A percentile compares a stretch with the other conserved stretches of the same genome.
Conservation (phyloP, 1,140 invertebrate genomes). For the Antheraea pernyi region DNA sequence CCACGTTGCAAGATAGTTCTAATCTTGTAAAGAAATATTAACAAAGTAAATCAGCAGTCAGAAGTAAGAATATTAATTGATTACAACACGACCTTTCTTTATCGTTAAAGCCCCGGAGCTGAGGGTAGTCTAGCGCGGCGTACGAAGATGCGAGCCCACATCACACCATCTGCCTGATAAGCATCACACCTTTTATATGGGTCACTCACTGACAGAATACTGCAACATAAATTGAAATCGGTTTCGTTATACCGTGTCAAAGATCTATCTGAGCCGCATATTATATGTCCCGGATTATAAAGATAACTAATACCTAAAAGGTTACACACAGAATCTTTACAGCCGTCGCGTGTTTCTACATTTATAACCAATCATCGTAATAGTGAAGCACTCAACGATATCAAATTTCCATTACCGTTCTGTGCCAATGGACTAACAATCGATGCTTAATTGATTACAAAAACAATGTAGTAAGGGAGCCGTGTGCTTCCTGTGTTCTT, state of each 20-base stretch:
- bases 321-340: slow-evolving; percentile 24
- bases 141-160: slow-evolving; percentile 33
- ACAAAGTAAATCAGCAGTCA: slow-evolving; percentile 19
- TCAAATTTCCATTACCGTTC: slow-evolving; percentile 51
- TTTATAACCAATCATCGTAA: slow-evolving; percentile 58
- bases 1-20: background rate
- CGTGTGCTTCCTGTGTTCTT: slow-evolving; percentile 49
- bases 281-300: slow-evolving; percentile 48
- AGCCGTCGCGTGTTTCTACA: slow-evolving; percentile 52
- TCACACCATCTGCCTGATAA: slow-evolving; percentile 74
- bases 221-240: slow-evolving; percentile 66
- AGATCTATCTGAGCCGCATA: slow-evolving; percentile 47
- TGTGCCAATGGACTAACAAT: slow-evolving; percentile 46
- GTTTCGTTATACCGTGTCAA: slow-evolving; percentile 67
- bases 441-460: slow-evolving; percentile 65
- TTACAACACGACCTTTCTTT: slow-evolving; percentile 37
- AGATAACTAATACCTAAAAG: slow-evolving; percentile 49
- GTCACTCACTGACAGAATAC: slow-evolving; percentile 53
- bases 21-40: slow-evolving; percentile 15
- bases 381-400: slow-evolving; percentile 56
- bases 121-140: slow-evolving; percentile 12
- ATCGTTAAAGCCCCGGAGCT: slow-evolving; percentile 21
- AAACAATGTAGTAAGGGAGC: slow-evolving; percentile 42
- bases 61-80: slow-evolving; percentile 40
- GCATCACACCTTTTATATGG: slow-evolving; percentile 64